Evolutionary conservation across 2,888 invertebrate genomes (phyloP).

Genomic region (Diarsia dahlii): DNA sequence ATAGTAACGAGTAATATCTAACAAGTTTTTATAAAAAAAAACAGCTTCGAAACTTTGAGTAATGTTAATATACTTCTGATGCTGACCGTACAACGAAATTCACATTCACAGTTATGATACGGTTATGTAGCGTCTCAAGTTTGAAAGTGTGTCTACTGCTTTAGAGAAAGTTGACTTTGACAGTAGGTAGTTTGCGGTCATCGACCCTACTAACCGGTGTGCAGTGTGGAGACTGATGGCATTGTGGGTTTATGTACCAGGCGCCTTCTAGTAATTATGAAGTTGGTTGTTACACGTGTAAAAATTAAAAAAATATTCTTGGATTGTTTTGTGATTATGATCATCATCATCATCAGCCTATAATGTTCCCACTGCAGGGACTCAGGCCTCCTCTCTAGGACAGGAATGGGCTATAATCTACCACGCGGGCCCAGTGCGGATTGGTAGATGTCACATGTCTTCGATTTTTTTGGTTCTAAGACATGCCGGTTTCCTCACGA

Average conservation of each 20-base stretch:
- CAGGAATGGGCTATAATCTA: too few species aligned
- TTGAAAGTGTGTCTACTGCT: slow-evolving; percentile 27
- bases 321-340: not conserved
- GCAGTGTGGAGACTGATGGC: not conserved
- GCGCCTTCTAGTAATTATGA: not conserved
- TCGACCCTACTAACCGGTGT: slow-evolving; percentile 26
- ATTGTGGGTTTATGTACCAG: not conserved
- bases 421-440: too few species aligned
- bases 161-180: slow-evolving; percentile 51
- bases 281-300: not conserved
- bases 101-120: not conserved
- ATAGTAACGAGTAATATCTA: too few species aligned
- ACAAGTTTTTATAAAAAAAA: too few species aligned
- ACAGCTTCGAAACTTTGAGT: too few species aligned
- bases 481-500: too few species aligned
- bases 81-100: slow-evolving; percentile 7
- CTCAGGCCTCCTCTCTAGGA: too few species aligned
- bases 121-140: not conserved
- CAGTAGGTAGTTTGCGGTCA: slow-evolving; percentile 34
- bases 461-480: too few species aligned
- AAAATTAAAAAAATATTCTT: not conserved
- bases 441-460: too few species aligned
- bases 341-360: not conserved
- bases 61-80: too few species aligned
- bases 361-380: too few species aligned